phyloP scores from a whole-genome alignment of 2,113 vertebrate genomes.

The Axis porcinus region DNA sequence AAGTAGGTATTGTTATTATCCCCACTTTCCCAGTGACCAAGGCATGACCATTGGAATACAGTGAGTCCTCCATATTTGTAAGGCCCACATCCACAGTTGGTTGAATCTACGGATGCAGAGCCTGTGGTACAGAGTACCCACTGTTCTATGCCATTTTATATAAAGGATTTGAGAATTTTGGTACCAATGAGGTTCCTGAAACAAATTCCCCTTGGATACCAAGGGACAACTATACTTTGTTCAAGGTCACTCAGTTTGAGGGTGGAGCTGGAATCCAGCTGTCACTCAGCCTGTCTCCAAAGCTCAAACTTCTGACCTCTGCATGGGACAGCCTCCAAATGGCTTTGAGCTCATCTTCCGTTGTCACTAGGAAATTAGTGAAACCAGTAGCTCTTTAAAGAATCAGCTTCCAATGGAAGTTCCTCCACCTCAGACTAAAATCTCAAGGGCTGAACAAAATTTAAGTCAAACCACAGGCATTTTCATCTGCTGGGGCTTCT shows the following conservation, averaged over 20 bases:
- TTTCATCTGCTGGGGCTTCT: background rate
- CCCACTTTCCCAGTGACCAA: background rate
- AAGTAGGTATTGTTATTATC: background rate
- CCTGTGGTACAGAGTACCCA: too few species aligned
- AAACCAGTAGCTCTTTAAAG: background rate
- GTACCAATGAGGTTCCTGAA: background rate
- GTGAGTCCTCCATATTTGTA: background rate
- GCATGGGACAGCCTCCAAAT: too few species aligned
- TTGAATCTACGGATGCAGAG: background rate
- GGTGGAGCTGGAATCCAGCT: background rate
- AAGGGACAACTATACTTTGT: background rate
- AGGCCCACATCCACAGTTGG: background rate
- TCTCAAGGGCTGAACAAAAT: background rate
- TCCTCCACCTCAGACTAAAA: background rate
- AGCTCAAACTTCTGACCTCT: background rate
- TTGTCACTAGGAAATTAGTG: background rate
- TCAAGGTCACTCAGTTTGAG: background rate
- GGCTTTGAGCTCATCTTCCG: background rate
- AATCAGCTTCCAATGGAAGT: background rate
- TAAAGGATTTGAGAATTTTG: background rate
- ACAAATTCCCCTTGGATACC: background rate
- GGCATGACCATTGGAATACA: background rate
- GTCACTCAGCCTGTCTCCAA: background rate
- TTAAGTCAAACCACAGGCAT: background rate
- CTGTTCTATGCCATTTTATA: background rate